A percentile compares a stretch with the other conserved stretches of the same genome.
phyloP scores from a whole-genome alignment of 2,797 vertebrate species.

The Hafferia zeledoni region DNA sequence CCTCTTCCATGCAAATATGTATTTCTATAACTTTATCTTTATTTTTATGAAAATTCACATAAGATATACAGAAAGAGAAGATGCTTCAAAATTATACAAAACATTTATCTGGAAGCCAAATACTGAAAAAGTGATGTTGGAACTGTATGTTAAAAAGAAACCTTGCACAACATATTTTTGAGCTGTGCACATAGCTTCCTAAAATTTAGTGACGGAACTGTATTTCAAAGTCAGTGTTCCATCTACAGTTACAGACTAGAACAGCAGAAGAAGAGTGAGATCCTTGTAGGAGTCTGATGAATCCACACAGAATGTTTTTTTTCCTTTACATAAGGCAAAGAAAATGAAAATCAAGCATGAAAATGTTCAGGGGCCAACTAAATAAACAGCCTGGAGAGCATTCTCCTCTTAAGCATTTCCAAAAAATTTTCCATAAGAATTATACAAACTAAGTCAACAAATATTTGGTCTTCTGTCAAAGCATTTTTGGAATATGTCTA shows the following conservation, averaged over 20 bases:
- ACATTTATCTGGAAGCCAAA: not conserved
- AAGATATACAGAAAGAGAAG: not conserved
- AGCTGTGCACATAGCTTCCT: not conserved
- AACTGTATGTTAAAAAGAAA: not conserved
- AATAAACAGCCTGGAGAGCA: not conserved
- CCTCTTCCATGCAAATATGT: not conserved
- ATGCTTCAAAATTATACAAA: not conserved
- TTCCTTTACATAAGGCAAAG: not conserved
- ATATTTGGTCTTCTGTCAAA: not conserved
- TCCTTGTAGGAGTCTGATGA: not conserved
- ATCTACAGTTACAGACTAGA: not conserved
- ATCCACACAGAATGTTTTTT: not conserved
- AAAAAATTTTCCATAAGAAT: not conserved
- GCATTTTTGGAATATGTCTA: not conserved
- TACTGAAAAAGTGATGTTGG: not conserved
- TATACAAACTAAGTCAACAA: not conserved
- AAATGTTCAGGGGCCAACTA: not conserved
- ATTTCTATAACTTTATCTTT: not conserved
- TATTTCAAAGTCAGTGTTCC: not conserved
- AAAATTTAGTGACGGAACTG: not conserved
- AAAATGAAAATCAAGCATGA: not conserved
- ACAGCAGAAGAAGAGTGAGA: not conserved
- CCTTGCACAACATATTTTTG: not conserved
- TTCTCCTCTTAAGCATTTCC: constrained; percentile 18
- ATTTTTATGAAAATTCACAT: not conserved